Evolutionary conservation across 2,113 vertebrate species (phyloP).

Genomic region (Eolophus roseicapilla): DNA sequence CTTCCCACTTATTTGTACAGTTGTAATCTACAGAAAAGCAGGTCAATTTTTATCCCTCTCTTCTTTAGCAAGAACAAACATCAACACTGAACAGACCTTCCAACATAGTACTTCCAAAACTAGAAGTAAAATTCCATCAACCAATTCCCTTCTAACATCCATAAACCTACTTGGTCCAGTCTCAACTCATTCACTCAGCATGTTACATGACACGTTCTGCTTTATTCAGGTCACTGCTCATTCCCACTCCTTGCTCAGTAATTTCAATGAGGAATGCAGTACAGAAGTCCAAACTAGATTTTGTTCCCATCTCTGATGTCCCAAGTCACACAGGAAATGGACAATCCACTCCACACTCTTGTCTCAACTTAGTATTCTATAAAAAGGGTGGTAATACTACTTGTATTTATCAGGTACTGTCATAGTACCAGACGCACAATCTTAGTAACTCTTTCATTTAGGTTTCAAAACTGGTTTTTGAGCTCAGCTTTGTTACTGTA

Average conservation of each 20-base stretch:
- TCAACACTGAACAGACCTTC: not conserved
- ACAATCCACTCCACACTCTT: not conserved
- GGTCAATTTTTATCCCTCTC: not conserved
- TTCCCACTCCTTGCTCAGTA: not conserved
- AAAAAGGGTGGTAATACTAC: not conserved
- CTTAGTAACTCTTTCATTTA: not conserved
- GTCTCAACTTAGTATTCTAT: not conserved
- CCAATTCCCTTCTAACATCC: not conserved
- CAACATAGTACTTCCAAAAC: not conserved
- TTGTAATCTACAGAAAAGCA: not conserved
- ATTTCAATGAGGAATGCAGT: not conserved
- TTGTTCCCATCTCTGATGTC: not conserved
- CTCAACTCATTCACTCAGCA: not conserved
- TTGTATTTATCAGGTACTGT: not conserved
- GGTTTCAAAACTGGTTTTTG: not conserved
- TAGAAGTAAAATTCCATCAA: not conserved
- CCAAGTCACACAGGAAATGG: not conserved
- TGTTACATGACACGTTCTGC: accelerated
- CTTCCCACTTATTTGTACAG: not conserved
- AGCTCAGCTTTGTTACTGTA: not conserved
- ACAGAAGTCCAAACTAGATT: not conserved
- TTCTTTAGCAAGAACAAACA: not conserved
- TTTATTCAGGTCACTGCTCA: not conserved
- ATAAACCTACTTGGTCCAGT: not conserved
- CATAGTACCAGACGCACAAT: not conserved